Evolutionary conservation across 2,797 vertebrate species (phyloP).

Genomic region (Takifugu ocellatus): DNA sequence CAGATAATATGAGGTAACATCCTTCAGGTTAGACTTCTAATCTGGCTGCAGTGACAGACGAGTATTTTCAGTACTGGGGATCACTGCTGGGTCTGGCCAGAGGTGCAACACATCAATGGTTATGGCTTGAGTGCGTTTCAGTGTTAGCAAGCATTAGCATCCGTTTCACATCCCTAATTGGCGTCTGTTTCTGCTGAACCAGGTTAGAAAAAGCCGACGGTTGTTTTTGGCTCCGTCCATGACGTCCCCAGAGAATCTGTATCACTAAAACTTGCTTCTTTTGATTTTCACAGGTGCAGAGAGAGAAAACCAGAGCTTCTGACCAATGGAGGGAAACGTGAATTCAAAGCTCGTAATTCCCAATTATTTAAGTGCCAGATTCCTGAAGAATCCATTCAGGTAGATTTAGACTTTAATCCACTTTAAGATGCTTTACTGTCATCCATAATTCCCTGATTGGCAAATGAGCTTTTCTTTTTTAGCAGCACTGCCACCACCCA

Average conservation of each 20-base stretch:
- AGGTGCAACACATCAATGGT: constrained; percentile 16
- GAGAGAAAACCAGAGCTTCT: not conserved
- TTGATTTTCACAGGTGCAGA: not conserved
- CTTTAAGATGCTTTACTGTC: constrained; percentile 21
- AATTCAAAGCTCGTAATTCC: constrained; percentile 2
- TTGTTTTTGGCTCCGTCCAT: constrained; percentile 9
- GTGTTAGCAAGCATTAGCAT: constrained; percentile 14
- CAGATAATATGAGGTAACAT: not conserved
- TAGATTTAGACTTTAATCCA: constrained; percentile 15
- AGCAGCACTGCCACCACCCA: not conserved
- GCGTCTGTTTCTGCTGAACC: not conserved
- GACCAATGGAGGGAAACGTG: not conserved
- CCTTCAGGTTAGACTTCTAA: not conserved
- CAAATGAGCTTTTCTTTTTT: constrained; percentile 1
- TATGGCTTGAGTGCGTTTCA: constrained; percentile 41
- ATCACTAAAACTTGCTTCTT: not conserved
- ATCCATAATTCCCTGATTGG: constrained; percentile 4
- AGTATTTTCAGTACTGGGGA: constrained; percentile 11
- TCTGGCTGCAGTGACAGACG: constrained; percentile 1
- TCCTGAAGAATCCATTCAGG: constrained; percentile 18
- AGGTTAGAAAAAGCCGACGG: not conserved
- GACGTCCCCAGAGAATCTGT: not conserved
- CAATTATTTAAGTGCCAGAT: constrained; percentile 29
- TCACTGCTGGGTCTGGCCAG: constrained; percentile 34
- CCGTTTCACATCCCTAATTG: not conserved